Conservation (phyloP, 64 coral and sea anemone species). For the Stichodactyla helianthus region DNA sequence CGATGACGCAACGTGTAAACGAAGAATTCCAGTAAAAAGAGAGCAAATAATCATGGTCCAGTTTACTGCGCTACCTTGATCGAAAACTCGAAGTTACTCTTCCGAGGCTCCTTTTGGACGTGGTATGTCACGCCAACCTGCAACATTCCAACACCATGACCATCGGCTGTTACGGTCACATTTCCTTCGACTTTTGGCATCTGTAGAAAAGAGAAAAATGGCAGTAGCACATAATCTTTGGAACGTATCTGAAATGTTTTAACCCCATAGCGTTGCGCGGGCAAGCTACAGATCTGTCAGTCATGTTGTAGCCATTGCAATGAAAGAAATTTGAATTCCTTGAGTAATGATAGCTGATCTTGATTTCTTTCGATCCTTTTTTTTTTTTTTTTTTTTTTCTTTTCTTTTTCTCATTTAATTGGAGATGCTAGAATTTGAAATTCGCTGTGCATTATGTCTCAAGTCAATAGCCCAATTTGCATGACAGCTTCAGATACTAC, state of each 20-base stretch:
- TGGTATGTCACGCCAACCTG: slow-evolving; percentile 86
- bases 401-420: too few relatives aligned
- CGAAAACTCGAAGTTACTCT: slow-evolving; percentile 57
- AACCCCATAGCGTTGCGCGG: neutral
- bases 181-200: slow-evolving; percentile 49
- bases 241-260: neutral
- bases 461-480: too few relatives aligned
- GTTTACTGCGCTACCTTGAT: slow-evolving; percentile 2
- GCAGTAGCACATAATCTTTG: neutral
- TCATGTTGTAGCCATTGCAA: too few relatives aligned
- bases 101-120: slow-evolving; percentile 60
- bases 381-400: too few relatives aligned
- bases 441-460: too few relatives aligned
- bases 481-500: too few relatives aligned
- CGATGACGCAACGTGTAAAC: too few relatives aligned
- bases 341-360: too few relatives aligned
- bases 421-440: too few relatives aligned
- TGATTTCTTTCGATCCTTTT: too few relatives aligned
- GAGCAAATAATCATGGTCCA: neutral
- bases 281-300: neutral
- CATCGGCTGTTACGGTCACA: neutral
- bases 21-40: too few relatives aligned
- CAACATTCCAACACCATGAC: slow-evolving; percentile 6
- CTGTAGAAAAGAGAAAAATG: neutral
- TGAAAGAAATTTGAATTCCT: too few relatives aligned